These are phyloP conservation scores for Cetonia aurata DNA, from an alignment of 2,888 invertebrate species.

Conservation along the genomic window DNA sequence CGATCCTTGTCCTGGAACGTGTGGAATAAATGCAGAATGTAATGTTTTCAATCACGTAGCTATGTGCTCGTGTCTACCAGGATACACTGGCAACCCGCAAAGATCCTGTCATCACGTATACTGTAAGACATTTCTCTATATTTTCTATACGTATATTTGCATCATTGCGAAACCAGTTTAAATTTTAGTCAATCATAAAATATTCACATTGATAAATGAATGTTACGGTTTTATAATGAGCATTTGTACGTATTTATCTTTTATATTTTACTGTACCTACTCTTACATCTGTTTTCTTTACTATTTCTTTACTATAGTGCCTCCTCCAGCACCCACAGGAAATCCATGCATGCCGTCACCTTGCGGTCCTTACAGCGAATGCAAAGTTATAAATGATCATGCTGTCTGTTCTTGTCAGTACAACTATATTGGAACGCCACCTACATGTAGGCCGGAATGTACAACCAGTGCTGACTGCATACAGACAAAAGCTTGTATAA, in stretches of 20 bases:
- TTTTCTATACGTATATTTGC: slow-evolving; percentile 1
- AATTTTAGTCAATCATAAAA: neutral
- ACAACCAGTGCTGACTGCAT: slow-evolving; percentile 86
- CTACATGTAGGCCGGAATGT: slow-evolving; percentile 84
- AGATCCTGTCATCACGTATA: slow-evolving; percentile 76
- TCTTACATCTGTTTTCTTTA: slow-evolving; percentile 41
- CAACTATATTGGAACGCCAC: slow-evolving; percentile 83
- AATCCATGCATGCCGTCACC: slow-evolving; percentile 78
- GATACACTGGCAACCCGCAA: slow-evolving; percentile 84
- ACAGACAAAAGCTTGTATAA: slow-evolving; percentile 83
- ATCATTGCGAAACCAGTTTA: slow-evolving; percentile 5
- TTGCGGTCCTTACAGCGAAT: slow-evolving; percentile 85
- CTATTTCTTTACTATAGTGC: slow-evolving; percentile 51
- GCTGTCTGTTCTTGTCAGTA: slow-evolving; percentile 86
- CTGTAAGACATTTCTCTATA: slow-evolving; percentile 60
- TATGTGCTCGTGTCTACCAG: slow-evolving; percentile 79
- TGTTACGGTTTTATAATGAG: slow-evolving; percentile 16
- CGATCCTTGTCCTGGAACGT: slow-evolving; percentile 86
- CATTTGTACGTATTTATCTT: slow-evolving; percentile 2
- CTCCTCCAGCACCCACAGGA: slow-evolving; percentile 58
- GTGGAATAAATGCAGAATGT: slow-evolving; percentile 87
- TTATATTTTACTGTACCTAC: slow-evolving; percentile 18
- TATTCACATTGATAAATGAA: neutral
- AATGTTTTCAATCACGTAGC: slow-evolving; percentile 87
- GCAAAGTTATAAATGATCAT: slow-evolving; percentile 78